Evolutionary conservation across 1,140 invertebrate species (phyloP).

Genomic region (Zaprionus camerounensis): DNA sequence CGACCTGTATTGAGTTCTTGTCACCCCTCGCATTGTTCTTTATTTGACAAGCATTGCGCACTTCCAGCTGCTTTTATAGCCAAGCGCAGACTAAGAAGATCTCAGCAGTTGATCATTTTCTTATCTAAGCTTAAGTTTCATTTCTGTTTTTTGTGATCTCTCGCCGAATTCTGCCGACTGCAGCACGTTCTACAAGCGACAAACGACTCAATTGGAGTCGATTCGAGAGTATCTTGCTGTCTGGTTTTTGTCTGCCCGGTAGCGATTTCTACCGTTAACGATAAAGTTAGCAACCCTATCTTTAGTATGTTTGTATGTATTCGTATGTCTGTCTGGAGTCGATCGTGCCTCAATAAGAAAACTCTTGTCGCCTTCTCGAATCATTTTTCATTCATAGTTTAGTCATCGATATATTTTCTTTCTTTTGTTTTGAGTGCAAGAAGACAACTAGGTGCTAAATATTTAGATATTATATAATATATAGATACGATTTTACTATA

Average conservation of each 20-base stretch:
- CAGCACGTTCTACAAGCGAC: conserved; percentile 29
- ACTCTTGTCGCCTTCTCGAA: conserved; percentile 7
- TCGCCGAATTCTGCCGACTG: background rate
- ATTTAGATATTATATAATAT: conserved; percentile 34
- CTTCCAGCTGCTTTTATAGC: conserved; percentile 40
- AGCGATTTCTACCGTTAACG: conserved; percentile 13
- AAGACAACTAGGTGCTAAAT: conserved; percentile 67
- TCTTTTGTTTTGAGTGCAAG: conserved; percentile 46
- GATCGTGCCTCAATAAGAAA: conserved; percentile 43
- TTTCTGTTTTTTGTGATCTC: background rate
- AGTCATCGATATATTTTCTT: conserved; percentile 34
- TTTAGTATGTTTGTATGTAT: conserved; percentile 3
- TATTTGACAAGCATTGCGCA: conserved; percentile 17
- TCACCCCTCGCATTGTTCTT: conserved; percentile 40
- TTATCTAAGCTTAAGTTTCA: conserved; percentile 20
- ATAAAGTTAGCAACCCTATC: conserved; percentile 26
- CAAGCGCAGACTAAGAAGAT: conserved; percentile 12
- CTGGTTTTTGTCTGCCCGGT: conserved; percentile 55
- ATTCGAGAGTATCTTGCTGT: conserved; percentile 28
- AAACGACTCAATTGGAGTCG: conserved; percentile 27
- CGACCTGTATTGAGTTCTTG: conserved; percentile 18
- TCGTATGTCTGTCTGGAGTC: background rate
- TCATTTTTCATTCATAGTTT: conserved; percentile 24
- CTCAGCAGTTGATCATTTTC: conserved; percentile 13
- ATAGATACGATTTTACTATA: conserved; percentile 38